Percentiles rank a stretch among this genome's conserved stretches.
phyloP scores from a whole-genome alignment of 2,113 vertebrate species.

The Varanus salvator region DNA sequence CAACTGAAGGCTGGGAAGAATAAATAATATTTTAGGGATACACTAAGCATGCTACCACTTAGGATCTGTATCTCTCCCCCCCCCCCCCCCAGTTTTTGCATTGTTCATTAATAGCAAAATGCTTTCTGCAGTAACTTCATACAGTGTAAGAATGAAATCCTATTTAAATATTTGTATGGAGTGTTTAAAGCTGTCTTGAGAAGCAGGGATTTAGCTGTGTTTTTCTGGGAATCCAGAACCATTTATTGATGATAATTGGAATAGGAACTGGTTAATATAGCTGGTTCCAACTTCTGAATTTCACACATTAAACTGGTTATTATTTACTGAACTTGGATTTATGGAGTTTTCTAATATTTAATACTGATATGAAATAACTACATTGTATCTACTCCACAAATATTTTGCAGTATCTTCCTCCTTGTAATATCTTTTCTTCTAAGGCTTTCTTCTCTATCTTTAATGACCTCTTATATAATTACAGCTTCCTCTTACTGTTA shows the following conservation, averaged over 20 bases:
- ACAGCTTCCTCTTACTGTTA: neutral
- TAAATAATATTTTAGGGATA: neutral
- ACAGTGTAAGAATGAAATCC: neutral
- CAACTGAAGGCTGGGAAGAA: neutral
- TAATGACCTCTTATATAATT: constrained; percentile 19
- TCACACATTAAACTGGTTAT: neutral
- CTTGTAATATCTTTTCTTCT: neutral
- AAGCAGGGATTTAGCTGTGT: neutral
- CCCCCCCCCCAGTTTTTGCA: neutral
- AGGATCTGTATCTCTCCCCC: neutral
- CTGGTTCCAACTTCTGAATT: neutral
- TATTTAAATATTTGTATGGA: neutral
- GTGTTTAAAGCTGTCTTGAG: neutral
- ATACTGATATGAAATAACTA: neutral
- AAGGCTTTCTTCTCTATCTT: neutral
- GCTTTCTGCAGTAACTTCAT: neutral
- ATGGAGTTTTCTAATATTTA: neutral
- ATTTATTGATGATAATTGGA: neutral
- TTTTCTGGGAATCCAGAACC: too few species aligned
- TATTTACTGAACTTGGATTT: constrained; percentile 2
- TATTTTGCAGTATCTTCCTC: neutral
- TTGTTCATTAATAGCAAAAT: neutral
- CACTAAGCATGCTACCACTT: neutral
- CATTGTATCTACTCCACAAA: neutral
- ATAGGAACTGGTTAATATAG: neutral